Evolutionary conservation across 2,113 vertebrate species (phyloP).

Genomic region (Calonectris borealis): DNA sequence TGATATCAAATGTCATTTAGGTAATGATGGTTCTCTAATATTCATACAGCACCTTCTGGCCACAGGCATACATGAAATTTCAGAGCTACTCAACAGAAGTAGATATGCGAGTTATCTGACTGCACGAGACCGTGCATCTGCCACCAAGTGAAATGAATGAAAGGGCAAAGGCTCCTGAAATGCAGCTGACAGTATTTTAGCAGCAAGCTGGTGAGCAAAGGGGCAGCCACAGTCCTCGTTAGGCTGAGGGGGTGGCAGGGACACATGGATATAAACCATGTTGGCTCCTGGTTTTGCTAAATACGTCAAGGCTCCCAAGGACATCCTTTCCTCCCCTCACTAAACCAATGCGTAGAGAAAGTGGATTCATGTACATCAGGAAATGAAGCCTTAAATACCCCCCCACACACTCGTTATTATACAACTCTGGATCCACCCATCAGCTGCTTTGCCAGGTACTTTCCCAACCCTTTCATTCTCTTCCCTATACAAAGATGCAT

Average conservation of each 20-base stretch:
- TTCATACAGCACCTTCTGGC: background rate
- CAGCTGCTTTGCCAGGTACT: background rate
- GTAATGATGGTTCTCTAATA: background rate
- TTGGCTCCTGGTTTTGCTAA: background rate
- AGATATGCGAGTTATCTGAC: background rate
- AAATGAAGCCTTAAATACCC: background rate
- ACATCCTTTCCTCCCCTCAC: background rate
- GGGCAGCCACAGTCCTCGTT: background rate
- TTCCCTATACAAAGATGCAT: background rate
- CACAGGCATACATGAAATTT: background rate
- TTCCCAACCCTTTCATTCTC: background rate
- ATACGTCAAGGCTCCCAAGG: background rate
- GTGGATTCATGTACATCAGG: background rate
- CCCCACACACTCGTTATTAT: accelerated
- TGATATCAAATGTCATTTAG: background rate
- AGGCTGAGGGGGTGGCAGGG: background rate
- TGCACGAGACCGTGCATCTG: background rate
- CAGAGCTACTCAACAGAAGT: background rate
- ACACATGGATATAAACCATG: background rate
- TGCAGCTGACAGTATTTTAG: background rate
- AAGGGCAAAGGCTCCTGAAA: background rate
- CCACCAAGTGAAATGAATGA: background rate
- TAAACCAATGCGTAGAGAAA: background rate
- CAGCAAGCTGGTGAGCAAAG: background rate
- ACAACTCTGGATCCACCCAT: background rate